Base-by-base conservation (phyloP, 2,888 invertebrate species). In the Microplitis deprimator region DNA sequence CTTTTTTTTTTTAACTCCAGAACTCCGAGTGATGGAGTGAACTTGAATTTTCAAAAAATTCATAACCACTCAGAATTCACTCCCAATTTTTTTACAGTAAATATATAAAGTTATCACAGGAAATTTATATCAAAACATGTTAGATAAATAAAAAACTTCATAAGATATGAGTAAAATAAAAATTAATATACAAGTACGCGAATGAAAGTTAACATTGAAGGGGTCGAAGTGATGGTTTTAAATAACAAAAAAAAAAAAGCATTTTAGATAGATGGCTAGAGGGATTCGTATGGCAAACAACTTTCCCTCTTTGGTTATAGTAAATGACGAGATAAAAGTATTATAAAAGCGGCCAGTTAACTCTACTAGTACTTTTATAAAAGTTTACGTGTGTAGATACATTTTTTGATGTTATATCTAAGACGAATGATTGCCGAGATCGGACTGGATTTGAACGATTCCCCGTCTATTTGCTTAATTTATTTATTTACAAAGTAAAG, bases 281-380 rank as follows among this genome's bases (percentile, higher is more conserved):
- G 73, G 77, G 77, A 74, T 74, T 74, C 60, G 74, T 29, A 29
- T 77, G 74, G 77, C 77, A 77, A 77, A 77, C 77, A 77, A 77
- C 74, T 74, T 77, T 77, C 74, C 74, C 77, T 77, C 74, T 77
- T 77, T 75, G 77, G 74, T 64, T 68, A 77, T 61, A 70, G 70
- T 40, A 73, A 61, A 20, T 60, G 64, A 20, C 67, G 73, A 65
- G 71, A 72, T 77, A 67, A 77, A 40, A 73, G 65, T 67, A 73
- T 73, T 62, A 62, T 65, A 65, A 75, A 77, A 74, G 71, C 77
- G 67, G 77, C 64, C 77, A 62, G 67, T 72, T 50, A 50, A 50
- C 50, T 50, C 13, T 50, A 50, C 50, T 10, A 29, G 29, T 4
- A 29, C 50, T 50, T 13, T 13, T 50, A 50, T 10, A 50, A 13